Conservation (phyloP, 2,888 invertebrate species). For the Stramonita haemastoma region DNA sequence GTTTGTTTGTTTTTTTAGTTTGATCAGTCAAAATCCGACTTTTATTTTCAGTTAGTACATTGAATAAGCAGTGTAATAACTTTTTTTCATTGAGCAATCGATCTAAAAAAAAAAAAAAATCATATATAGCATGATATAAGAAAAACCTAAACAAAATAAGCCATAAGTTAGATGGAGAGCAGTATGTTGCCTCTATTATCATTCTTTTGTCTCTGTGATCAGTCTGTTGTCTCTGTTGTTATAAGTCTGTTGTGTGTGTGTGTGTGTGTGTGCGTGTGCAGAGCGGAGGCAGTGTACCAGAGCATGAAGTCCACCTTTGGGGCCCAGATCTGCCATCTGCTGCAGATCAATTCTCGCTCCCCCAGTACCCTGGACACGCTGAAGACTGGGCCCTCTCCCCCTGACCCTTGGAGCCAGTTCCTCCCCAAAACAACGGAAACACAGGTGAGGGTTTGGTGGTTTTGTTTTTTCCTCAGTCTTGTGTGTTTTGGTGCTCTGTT, state of each 20-base stretch:
- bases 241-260: too few species aligned
- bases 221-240: too few species aligned
- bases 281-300: slow-evolving; percentile 90
- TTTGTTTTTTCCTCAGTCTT: background rate
- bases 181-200: too few species aligned
- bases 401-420: slow-evolving; percentile 92
- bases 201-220: too few species aligned
- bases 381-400: slow-evolving; percentile 77
- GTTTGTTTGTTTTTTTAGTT: background rate
- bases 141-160: too few species aligned
- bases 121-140: too few species aligned
- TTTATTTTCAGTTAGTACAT: too few species aligned
- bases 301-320: slow-evolving; percentile 92
- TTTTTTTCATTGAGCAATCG: too few species aligned
- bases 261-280: slow-evolving; percentile 72
- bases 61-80: too few species aligned
- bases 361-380: slow-evolving; percentile 64
- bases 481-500: background rate
- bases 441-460: slow-evolving; percentile 40
- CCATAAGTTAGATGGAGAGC: too few species aligned
- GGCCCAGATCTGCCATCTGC: slow-evolving; percentile 89
- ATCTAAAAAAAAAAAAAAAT: too few species aligned
- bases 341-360: slow-evolving; percentile 89
- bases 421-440: slow-evolving; percentile 77
- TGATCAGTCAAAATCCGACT: too few species aligned